phyloP scores from a whole-genome alignment of 2,113 vertebrate genomes.

The Thomomys bottae region DNA sequence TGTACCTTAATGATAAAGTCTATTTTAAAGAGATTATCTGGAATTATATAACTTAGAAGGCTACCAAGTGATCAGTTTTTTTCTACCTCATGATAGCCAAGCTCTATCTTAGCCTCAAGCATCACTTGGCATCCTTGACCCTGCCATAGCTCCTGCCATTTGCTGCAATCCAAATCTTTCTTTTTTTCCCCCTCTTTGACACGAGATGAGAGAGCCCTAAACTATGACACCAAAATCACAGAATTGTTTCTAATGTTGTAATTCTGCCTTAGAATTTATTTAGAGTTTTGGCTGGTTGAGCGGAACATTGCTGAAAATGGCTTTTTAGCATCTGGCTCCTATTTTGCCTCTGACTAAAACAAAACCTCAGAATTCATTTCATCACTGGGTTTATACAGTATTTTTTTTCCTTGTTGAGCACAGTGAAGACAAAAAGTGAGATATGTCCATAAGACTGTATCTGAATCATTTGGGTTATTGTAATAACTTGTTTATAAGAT shows the following conservation, averaged over 20 bases:
- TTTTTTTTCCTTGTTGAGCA: constrained; percentile 29
- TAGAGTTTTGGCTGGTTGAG: constrained; percentile 37
- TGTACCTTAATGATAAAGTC: neutral
- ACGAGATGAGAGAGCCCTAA: neutral
- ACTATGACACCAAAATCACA: constrained; percentile 18
- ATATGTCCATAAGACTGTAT: neutral
- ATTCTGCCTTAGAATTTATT: constrained; percentile 56
- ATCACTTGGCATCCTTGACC: neutral
- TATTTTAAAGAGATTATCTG: neutral
- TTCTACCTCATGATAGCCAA: neutral
- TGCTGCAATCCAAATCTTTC: neutral
- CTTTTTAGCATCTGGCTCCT: constrained; percentile 34
- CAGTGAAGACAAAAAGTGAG: constrained; percentile 10
- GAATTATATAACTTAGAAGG: neutral
- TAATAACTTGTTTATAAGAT: constrained; percentile 44
- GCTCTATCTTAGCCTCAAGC: neutral
- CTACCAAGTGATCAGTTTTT: neutral
- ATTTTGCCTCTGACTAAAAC: constrained; percentile 48
- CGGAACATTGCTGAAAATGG: constrained; percentile 55
- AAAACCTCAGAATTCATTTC: constrained; percentile 50
- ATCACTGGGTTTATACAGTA: constrained; percentile 37
- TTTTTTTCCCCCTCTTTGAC: neutral
- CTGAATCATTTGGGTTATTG: constrained; percentile 50
- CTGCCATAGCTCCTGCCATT: neutral
- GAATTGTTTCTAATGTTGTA: constrained; percentile 24